These are phyloP conservation scores for Pocillopora grandis DNA, from an alignment of 92 coral and sea anemone species.

Conservation along the genomic window DNA sequence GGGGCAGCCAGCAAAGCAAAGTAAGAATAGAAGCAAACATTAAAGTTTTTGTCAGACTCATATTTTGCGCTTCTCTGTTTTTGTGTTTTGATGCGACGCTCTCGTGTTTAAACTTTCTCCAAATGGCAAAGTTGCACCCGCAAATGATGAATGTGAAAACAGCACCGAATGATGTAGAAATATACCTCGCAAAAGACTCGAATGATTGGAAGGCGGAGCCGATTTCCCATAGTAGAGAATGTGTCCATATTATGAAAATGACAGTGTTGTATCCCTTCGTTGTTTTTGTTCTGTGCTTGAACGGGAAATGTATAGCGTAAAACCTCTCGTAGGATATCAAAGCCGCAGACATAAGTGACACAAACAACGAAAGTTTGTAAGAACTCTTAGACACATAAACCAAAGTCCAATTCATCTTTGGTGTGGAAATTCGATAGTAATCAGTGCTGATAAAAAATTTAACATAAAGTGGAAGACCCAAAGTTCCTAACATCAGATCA, in stretches of 20 bases:
- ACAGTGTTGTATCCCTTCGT: not conserved
- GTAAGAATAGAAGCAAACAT: too few relatives aligned
- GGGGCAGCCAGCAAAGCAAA: not conserved
- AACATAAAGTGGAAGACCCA: not conserved
- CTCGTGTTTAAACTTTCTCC: not conserved
- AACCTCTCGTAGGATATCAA: not conserved
- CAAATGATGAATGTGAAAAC: not conserved
- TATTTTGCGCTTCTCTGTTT: not conserved
- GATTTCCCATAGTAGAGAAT: not conserved
- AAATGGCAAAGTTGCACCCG: not conserved
- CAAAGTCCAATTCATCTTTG: not conserved
- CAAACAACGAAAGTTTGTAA: not conserved
- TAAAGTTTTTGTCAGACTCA: not conserved
- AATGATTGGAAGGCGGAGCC: not conserved
- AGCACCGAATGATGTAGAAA: not conserved
- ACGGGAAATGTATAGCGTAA: not conserved
- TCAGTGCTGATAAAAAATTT: not conserved
- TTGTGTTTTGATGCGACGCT: not conserved
- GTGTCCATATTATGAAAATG: not conserved
- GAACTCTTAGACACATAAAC: not conserved
- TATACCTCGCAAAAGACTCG: not conserved
- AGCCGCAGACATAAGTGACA: not conserved
- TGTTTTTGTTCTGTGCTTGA: not conserved
- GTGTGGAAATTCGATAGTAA: not conserved
- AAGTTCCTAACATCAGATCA: conserved; percentile 24